Conservation (phyloP, 1,140 invertebrate genomes). For the Drosophila equinoxialis region DNA sequence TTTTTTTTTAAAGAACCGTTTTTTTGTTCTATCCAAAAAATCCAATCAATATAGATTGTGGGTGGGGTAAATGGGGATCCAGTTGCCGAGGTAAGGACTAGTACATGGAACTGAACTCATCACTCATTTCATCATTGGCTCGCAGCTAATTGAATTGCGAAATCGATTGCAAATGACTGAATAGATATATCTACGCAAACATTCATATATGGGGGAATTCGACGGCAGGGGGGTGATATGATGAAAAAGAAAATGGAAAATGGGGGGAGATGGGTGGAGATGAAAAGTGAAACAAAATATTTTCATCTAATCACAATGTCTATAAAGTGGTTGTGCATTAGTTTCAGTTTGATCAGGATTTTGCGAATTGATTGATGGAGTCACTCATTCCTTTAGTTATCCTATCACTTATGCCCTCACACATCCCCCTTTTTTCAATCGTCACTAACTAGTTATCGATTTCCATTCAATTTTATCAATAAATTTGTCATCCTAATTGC, state of each 20-base stretch:
- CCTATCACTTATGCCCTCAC: neutral
- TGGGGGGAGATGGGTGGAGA: neutral
- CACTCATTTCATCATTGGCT: constrained; percentile 70
- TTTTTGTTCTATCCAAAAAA: constrained; percentile 35
- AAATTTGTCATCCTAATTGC: neutral
- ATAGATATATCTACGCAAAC: constrained; percentile 22
- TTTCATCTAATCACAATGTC: constrained; percentile 5
- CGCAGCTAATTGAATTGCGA: constrained; percentile 68
- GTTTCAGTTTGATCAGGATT: constrained; percentile 10
- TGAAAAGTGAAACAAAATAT: constrained; percentile 6
- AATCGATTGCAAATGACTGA: constrained; percentile 63
- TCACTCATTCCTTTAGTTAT: neutral
- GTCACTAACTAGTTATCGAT: neutral
- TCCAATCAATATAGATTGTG: constrained; percentile 60
- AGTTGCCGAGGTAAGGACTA: constrained; percentile 14
- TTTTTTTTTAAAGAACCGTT: constrained; percentile 19
- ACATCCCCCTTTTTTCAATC: too few species aligned
- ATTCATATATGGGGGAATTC: neutral
- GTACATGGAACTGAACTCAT: constrained; percentile 33
- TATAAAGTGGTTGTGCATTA: constrained; percentile 7
- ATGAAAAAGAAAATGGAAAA: neutral
- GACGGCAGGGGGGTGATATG: too few species aligned
- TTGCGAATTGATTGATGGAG: constrained; percentile 5
- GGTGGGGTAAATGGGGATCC: neutral
- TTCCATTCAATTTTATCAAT: constrained; percentile 9